Evolutionary conservation across 2,888 invertebrate species (phyloP).

Genomic region (Schizotus pectinicornis): DNA sequence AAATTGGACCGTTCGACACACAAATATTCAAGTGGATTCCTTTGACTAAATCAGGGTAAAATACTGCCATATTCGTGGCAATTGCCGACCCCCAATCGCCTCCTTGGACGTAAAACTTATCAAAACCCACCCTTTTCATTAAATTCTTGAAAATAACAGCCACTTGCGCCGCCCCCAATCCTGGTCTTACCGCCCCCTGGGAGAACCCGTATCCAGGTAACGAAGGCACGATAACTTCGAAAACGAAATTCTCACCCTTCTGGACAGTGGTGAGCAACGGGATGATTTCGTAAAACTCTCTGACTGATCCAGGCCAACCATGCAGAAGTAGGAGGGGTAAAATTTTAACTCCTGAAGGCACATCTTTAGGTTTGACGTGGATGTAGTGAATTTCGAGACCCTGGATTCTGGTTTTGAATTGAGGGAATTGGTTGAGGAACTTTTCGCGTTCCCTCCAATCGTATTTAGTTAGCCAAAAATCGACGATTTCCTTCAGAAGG

Average conservation of each 20-base stretch:
- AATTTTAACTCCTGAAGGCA: constrained; percentile 49
- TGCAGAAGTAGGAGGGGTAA: constrained; percentile 75
- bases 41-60: constrained; percentile 64
- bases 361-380: constrained; percentile 60
- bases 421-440: constrained; percentile 68
- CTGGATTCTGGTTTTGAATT: constrained; percentile 74
- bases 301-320: constrained; percentile 87
- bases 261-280: constrained; percentile 23
- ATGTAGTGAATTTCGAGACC: constrained; percentile 73
- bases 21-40: constrained; percentile 70
- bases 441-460: constrained; percentile 68
- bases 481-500: constrained; percentile 68
- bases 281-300: constrained; percentile 71
- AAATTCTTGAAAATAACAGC: constrained; percentile 68
- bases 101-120: constrained; percentile 74
- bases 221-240: constrained; percentile 36
- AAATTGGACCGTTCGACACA: constrained; percentile 45
- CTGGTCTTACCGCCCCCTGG: constrained; percentile 65
- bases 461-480: constrained; percentile 76
- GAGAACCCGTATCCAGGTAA: constrained; percentile 49
- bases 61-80: constrained; percentile 64
- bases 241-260: constrained; percentile 21
- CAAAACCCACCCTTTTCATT: constrained; percentile 70
- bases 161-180: constrained; percentile 64
- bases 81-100: constrained; percentile 83